A percentile compares a stretch with the other conserved stretches of the same genome.
phyloP scores from a whole-genome alignment of 2,888 invertebrate genomes.

The Machimus atricapillus region DNA sequence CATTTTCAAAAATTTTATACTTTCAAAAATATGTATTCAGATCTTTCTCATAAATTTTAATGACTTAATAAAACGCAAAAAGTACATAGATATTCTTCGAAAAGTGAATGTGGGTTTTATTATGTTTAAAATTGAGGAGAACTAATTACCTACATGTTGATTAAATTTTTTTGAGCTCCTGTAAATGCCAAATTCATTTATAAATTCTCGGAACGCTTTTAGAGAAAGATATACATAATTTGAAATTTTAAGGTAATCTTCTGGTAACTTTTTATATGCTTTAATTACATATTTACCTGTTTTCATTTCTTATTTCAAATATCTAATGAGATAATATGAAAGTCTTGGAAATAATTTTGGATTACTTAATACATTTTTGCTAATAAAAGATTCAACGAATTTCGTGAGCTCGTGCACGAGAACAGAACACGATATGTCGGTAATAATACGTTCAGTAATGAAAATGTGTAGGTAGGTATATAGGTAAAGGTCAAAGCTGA shows the following conservation, averaged over 20 bases:
- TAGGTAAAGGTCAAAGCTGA: background rate
- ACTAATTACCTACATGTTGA: too few relatives aligned
- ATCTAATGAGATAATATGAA: background rate
- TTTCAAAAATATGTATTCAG: too few relatives aligned
- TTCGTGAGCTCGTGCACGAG: background rate
- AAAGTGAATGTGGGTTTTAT: too few relatives aligned
- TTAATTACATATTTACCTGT: background rate
- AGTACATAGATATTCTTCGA: too few relatives aligned
- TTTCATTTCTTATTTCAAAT: background rate
- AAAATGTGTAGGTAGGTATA: too few relatives aligned
- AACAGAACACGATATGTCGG: background rate
- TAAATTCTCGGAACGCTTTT: background rate
- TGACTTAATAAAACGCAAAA: too few relatives aligned
- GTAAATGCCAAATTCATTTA: background rate
- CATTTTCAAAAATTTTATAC: too few relatives aligned
- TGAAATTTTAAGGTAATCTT: background rate
- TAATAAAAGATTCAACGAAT: background rate
- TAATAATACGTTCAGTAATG: background rate
- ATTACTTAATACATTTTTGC: background rate
- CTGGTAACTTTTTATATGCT: background rate
- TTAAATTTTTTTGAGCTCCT: too few relatives aligned
- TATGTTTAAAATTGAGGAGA: too few relatives aligned
- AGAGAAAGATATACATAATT: background rate
- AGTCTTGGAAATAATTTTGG: background rate
- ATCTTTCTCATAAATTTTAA: too few relatives aligned